Base-by-base conservation (phyloP, 2,797 vertebrate genomes). In the Agapornis canus region DNA sequence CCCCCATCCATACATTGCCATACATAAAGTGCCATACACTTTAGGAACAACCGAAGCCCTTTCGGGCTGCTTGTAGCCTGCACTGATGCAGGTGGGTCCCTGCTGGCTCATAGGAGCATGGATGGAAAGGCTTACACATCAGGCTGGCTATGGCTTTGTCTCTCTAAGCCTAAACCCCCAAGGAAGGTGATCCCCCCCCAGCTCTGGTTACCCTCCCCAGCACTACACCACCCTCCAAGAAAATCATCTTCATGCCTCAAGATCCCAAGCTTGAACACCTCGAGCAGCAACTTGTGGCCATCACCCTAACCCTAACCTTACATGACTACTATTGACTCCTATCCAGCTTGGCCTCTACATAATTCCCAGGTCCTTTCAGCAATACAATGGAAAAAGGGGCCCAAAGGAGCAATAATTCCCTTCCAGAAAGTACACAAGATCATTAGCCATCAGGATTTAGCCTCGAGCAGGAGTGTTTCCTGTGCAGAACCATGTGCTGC, bases 271-370 rank as follows among this genome's bases (percentile, higher is more conserved):
- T 6, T 57, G 51, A 61, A 31, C 52, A 81, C 15, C 57, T 57
- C 35, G 6, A 59, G 68, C 1, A 2, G 45, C 68, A 89, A 16
- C 32, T 35, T 23, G 22, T 9, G 31, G 32, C 56, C 47, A 27
- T 3, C 9, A 4, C 32, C 26, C 57, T 37, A 35, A 35, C 35
- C 35, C 35, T 35, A 35, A 35, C 35, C 35, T 27, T 45, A 20
- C 0, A 2, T 3, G 20, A 32, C 29, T 56, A 32, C 29, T 56
- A 27, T 1, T n/a, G 54, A 42, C 8, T 69, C 43, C 1, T 6
- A 29, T 2, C 32, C 75, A 76, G 29, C 5, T 25, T 66, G 49
- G 23, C 26, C 31, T 42, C 57, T 13, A 49, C 57, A 20, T 4
- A 54, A 70, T 27, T 19, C n/a, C 37, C 47, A 68, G 21, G 35